Evolutionary conservation across 1,140 invertebrate genomes (phyloP).

Genomic region (Lepidurus arcticus): DNA sequence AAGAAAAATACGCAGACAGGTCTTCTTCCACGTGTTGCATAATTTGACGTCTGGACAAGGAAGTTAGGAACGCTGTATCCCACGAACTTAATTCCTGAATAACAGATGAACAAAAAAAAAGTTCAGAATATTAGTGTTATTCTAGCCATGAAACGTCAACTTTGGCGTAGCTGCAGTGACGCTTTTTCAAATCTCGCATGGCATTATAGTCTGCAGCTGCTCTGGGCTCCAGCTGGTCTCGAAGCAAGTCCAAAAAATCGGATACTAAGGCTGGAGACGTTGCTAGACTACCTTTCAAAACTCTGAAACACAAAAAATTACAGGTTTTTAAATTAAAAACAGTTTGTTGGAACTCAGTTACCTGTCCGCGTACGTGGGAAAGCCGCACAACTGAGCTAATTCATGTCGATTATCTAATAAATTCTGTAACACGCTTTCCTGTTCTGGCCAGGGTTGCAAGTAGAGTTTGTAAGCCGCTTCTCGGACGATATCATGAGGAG

Average conservation of each 20-base stretch:
- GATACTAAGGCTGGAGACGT: slow-evolving; percentile 69
- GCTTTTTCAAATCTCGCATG: slow-evolving; percentile 68
- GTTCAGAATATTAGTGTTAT: not conserved
- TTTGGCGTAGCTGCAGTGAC: slow-evolving; percentile 45
- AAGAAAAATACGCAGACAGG: slow-evolving; percentile 82
- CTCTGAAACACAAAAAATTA: slow-evolving; percentile 49
- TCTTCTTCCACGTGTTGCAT: slow-evolving; percentile 59
- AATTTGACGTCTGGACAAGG: slow-evolving; percentile 62
- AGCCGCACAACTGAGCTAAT: slow-evolving; percentile 79
- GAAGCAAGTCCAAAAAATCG: slow-evolving; percentile 73
- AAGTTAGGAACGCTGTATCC: slow-evolving; percentile 77
- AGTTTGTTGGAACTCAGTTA: slow-evolving; percentile 40
- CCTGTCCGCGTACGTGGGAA: slow-evolving; percentile 78
- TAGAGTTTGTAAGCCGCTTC: slow-evolving; percentile 85
- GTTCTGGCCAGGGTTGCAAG: slow-evolving; percentile 67
- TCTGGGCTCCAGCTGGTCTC: slow-evolving; percentile 56
- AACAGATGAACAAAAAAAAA: slow-evolving; percentile 28
- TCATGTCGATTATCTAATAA: slow-evolving; percentile 66
- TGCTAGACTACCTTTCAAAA: slow-evolving; percentile 78
- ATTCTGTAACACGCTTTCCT: slow-evolving; percentile 66
- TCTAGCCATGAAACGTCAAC: slow-evolving; percentile 34
- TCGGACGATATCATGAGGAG: slow-evolving; percentile 65
- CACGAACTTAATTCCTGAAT: slow-evolving; percentile 58
- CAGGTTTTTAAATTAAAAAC: not conserved
- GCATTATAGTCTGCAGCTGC: slow-evolving; percentile 63